These are phyloP conservation scores for Drosophila ananassae DNA, from an alignment of 1,140 invertebrate genomes.

Conservation along the genomic window DNA sequence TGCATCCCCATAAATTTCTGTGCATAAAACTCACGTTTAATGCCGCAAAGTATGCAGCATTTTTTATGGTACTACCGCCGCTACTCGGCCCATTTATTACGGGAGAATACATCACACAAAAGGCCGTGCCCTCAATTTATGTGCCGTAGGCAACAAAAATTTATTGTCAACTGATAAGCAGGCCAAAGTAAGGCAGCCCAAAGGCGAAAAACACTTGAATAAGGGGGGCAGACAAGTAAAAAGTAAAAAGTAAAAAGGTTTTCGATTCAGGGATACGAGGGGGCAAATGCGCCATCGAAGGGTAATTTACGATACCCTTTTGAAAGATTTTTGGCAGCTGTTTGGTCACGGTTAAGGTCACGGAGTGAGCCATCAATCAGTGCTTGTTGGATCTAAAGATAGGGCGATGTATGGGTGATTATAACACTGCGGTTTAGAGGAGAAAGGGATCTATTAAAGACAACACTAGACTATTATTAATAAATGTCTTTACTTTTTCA, in stretches of 20 bases:
- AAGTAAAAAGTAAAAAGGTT: constrained; percentile 12
- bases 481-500: too few relatives aligned
- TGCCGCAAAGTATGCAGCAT: constrained; percentile 72
- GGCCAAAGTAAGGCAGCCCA: constrained; percentile 64
- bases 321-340: constrained; percentile 32
- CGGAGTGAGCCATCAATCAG: constrained; percentile 27
- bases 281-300: constrained; percentile 1
- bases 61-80: constrained; percentile 50
- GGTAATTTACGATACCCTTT: constrained; percentile 30
- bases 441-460: too few relatives aligned
- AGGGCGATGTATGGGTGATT: constrained; percentile 8
- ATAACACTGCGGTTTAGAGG: not conserved
- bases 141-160: constrained; percentile 78
- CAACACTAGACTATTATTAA: too few relatives aligned
- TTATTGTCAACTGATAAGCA: constrained; percentile 82
- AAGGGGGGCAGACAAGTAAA: constrained; percentile 3
- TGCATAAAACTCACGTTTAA: constrained; percentile 78
- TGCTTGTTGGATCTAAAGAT: constrained; percentile 13
- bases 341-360: constrained; percentile 29
- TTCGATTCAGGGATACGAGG: not conserved
- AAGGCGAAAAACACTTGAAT: constrained; percentile 62
- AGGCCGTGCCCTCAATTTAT: constrained; percentile 73
- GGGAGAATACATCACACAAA: constrained; percentile 70
- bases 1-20: constrained; percentile 72
- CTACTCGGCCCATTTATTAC: constrained; percentile 34